Percentiles rank a stretch among this genome's conserved stretches.
Conservation (phyloP, 2,888 invertebrate genomes). For the Lasioglossum leucozonium region DNA sequence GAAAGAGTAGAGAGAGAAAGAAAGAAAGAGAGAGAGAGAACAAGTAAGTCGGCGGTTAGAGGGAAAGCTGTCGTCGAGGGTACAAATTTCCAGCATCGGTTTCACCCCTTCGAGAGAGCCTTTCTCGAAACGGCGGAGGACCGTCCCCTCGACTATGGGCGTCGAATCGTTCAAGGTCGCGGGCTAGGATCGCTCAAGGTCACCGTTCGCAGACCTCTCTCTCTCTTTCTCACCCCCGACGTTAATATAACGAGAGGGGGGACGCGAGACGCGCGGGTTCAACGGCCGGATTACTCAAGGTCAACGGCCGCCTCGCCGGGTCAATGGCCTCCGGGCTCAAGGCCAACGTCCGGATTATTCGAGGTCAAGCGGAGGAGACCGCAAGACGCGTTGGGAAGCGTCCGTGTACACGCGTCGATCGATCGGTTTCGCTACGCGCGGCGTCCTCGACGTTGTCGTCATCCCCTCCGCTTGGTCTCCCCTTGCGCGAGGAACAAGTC, state of each 20-base stretch:
- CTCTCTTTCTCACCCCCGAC: not conserved
- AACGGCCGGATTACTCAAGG: slow-evolving; percentile 64
- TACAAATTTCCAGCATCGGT: not conserved
- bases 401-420: slow-evolving; percentile 21
- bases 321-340: slow-evolving; percentile 62
- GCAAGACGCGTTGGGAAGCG: slow-evolving; percentile 41
- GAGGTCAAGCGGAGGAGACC: slow-evolving; percentile 60
- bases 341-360: slow-evolving; percentile 64
- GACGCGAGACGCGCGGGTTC: slow-evolving; percentile 50
- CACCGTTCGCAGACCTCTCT: slow-evolving; percentile 37
- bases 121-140: not conserved
- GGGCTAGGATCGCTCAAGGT: slow-evolving; percentile 58
- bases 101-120: not conserved
- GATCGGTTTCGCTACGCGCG: slow-evolving; percentile 30
- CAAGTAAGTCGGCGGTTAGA: not conserved
- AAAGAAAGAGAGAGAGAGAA: slow-evolving; percentile 42
- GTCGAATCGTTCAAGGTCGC: slow-evolving; percentile 63
- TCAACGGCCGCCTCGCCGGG: slow-evolving; percentile 62
- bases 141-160: slow-evolving; percentile 27
- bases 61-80: not conserved
- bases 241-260: slow-evolving; percentile 47
- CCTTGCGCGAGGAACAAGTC: not conserved
- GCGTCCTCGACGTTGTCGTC: not conserved
- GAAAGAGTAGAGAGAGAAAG: slow-evolving; percentile 51
- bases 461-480: not conserved